Evolutionary conservation across 1,140 invertebrate genomes (phyloP).

Genomic region (Drosophila funebris): DNA sequence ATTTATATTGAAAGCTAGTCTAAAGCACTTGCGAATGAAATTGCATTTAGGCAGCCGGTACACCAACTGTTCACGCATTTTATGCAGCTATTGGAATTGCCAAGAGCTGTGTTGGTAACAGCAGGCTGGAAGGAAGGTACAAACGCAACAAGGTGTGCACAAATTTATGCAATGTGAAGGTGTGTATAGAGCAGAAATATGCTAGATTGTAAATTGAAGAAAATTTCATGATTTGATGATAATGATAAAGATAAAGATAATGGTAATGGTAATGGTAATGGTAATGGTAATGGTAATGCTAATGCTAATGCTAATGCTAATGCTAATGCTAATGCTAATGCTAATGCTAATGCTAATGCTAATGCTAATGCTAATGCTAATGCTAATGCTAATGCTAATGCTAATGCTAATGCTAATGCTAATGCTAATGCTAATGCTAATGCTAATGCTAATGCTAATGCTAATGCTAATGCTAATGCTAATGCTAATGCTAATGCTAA

Average conservation of each 20-base stretch:
- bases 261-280: too few relatives aligned
- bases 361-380: too few relatives aligned
- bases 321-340: not conserved
- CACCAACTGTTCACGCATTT: constrained; percentile 76
- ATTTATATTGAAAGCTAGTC: constrained; percentile 22
- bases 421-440: too few relatives aligned
- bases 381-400: not conserved
- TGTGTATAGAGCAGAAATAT: not conserved
- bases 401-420: too few relatives aligned
- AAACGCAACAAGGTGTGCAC: constrained; percentile 20
- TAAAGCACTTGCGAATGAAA: constrained; percentile 33
- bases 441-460: too few relatives aligned
- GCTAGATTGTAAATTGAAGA: not conserved
- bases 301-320: not conserved
- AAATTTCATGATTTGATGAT: not conserved
- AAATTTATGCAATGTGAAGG: not conserved
- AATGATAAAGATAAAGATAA: too few relatives aligned
- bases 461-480: too few relatives aligned
- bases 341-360: too few relatives aligned
- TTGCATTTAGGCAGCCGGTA: constrained; percentile 69
- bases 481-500: too few relatives aligned
- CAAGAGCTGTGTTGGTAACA: not conserved
- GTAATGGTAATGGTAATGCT: not conserved
- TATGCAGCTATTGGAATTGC: constrained; percentile 55
- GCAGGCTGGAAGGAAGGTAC: not conserved